A percentile compares a stretch with the other conserved stretches of the same genome.
Conservation (phyloP, 2,113 vertebrate species). For the Notarius lentiginosus region DNA sequence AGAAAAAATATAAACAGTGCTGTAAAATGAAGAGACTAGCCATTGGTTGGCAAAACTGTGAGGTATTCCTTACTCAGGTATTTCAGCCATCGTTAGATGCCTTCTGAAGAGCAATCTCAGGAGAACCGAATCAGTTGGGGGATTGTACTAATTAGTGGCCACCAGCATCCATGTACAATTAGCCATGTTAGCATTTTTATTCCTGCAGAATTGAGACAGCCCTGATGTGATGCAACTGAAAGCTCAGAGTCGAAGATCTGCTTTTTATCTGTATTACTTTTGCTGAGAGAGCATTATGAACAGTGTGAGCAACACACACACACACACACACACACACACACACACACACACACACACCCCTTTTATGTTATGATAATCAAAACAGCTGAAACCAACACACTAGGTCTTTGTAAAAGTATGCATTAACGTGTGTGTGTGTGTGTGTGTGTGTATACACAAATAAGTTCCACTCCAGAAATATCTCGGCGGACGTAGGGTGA, state of each 20-base stretch:
- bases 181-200: background rate
- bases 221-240: background rate
- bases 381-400: slow-evolving; percentile 10
- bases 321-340: background rate
- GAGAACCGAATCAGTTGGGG: background rate
- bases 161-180: slow-evolving; percentile 14
- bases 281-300: background rate
- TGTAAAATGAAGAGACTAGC: background rate
- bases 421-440: background rate
- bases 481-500: slow-evolving; percentile 46
- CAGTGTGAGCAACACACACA: background rate
- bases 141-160: slow-evolving; percentile 18
- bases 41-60: background rate
- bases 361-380: slow-evolving; percentile 3
- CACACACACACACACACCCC: background rate
- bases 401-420: background rate
- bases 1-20: background rate
- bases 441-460: slow-evolving; percentile 37
- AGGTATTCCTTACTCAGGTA: background rate
- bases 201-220: background rate
- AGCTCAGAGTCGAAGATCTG: background rate
- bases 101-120: background rate
- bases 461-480: slow-evolving; percentile 52
- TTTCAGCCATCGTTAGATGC: background rate
- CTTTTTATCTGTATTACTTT: background rate